A percentile compares a stretch with the other conserved stretches of the same genome.
phyloP scores from a whole-genome alignment of 1,140 invertebrate genomes.

The Idris sp. region DNA sequence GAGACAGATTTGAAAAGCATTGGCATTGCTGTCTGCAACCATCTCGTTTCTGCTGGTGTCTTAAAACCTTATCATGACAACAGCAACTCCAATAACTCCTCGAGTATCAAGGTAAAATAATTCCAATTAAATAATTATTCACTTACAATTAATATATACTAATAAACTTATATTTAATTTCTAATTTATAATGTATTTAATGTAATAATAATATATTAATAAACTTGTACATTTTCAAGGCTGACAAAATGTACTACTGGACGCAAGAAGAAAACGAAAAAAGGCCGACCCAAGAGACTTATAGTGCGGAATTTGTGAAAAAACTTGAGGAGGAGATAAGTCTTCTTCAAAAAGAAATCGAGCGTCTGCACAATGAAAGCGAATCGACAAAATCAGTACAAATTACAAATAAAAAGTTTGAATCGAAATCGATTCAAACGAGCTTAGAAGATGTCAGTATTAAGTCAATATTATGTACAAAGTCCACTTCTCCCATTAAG shows the following conservation, averaged over 20 bases:
- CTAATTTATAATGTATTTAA: too few species aligned
- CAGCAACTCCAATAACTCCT: too few species aligned
- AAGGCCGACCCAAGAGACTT: slow-evolving; percentile 79
- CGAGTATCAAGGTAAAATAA: too few species aligned
- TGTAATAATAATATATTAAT: too few species aligned
- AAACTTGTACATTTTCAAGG: too few species aligned
- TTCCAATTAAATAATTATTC: too few species aligned
- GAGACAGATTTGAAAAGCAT: slow-evolving; percentile 86
- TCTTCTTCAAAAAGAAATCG: slow-evolving; percentile 57
- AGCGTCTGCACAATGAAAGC: slow-evolving; percentile 51
- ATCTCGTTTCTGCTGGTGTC: slow-evolving; percentile 92
- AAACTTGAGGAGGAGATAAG: slow-evolving; percentile 60
- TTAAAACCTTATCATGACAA: slow-evolving; percentile 88
- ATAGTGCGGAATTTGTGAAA: slow-evolving; percentile 74
- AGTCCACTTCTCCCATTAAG: slow-evolving; percentile 15
- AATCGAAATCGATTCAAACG: slow-evolving; percentile 60
- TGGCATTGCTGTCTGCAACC: slow-evolving; percentile 89
- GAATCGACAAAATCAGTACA: slow-evolving; percentile 30
- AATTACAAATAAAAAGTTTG: slow-evolving; percentile 10
- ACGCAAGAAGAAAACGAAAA: slow-evolving; percentile 85
- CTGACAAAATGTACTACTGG: slow-evolving; percentile 93
- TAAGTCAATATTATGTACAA: slow-evolving; percentile 2
- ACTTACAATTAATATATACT: too few species aligned
- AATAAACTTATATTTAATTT: too few species aligned
- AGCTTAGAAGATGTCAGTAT: slow-evolving; percentile 36